Evolutionary conservation across 2,113 vertebrate species (phyloP).

Genomic region (Smithornis capensis): DNA sequence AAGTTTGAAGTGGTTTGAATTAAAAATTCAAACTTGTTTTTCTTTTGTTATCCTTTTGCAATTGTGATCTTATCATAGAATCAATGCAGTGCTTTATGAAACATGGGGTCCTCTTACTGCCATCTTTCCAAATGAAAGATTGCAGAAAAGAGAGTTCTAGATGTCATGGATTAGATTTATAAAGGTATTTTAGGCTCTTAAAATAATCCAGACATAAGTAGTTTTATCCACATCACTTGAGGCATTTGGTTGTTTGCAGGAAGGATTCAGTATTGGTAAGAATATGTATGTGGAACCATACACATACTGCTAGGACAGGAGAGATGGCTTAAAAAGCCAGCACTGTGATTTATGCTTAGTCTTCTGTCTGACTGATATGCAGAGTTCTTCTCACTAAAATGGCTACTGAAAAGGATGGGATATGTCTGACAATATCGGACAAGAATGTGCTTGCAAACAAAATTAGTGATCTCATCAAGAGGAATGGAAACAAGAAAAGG

Average conservation of each 20-base stretch:
- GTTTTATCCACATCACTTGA: not conserved
- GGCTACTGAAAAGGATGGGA: not conserved
- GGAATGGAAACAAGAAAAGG: not conserved
- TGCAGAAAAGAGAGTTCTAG: not conserved
- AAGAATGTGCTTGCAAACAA: not conserved
- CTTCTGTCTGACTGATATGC: not conserved
- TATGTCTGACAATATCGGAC: rapidly evolving
- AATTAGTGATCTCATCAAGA: not conserved
- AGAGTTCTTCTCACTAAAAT: not conserved
- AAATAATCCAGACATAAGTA: not conserved
- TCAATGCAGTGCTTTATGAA: not conserved
- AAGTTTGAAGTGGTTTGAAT: not conserved
- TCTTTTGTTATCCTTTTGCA: not conserved
- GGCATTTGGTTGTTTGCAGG: not conserved
- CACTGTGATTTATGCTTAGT: not conserved
- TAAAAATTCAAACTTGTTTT: not conserved
- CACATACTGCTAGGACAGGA: not conserved
- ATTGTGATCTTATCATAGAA: not conserved
- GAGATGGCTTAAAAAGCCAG: not conserved
- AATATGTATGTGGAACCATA: not conserved
- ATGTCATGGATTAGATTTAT: not conserved
- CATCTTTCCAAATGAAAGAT: not conserved
- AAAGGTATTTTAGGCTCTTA: not conserved
- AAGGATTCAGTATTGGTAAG: not conserved
- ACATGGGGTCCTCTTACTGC: not conserved